These are phyloP conservation scores for Laupala kohalensis DNA, from an alignment of 1,140 invertebrate genomes.

Conservation along the genomic window DNA sequence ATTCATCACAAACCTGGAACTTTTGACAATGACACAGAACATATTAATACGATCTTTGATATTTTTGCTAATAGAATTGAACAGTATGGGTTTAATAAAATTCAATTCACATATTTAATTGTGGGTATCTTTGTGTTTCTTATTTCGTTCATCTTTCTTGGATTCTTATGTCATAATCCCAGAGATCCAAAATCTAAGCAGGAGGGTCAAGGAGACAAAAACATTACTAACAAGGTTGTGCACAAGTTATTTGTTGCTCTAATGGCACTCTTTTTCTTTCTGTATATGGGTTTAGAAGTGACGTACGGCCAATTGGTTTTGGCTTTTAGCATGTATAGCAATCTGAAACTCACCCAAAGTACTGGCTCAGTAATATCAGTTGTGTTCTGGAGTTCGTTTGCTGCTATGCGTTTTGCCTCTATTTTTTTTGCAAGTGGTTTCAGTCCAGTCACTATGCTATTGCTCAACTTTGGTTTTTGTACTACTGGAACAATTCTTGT, in stretches of 20 bases:
- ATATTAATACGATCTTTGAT: conserved; percentile 10
- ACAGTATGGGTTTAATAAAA: conserved; percentile 27
- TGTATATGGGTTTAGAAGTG: conserved; percentile 32
- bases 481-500: conserved; percentile 27
- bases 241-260: conserved; percentile 24
- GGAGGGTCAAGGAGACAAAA: conserved; percentile 15
- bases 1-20: conserved; percentile 19
- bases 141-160: conserved; percentile 29
- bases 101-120: conserved; percentile 34
- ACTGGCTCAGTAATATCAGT: conserved; percentile 29
- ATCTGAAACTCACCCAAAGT: conserved; percentile 22
- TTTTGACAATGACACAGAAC: conserved; percentile 21
- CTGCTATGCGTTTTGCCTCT: conserved; percentile 29
- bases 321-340: conserved; percentile 26
- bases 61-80: conserved; percentile 19
- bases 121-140: conserved; percentile 29
- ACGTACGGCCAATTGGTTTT: conserved; percentile 33
- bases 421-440: conserved; percentile 30
- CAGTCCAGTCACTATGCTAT: conserved; percentile 27
- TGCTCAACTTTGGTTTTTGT: conserved; percentile 26
- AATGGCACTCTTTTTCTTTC: conserved; percentile 31
- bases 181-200: conserved; percentile 21
- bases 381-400: conserved; percentile 35
- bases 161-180: conserved; percentile 29
- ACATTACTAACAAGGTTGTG: conserved; percentile 16